Conservation (phyloP, 23 tunicate genomes). For the Trididemnum miniatum region DNA sequence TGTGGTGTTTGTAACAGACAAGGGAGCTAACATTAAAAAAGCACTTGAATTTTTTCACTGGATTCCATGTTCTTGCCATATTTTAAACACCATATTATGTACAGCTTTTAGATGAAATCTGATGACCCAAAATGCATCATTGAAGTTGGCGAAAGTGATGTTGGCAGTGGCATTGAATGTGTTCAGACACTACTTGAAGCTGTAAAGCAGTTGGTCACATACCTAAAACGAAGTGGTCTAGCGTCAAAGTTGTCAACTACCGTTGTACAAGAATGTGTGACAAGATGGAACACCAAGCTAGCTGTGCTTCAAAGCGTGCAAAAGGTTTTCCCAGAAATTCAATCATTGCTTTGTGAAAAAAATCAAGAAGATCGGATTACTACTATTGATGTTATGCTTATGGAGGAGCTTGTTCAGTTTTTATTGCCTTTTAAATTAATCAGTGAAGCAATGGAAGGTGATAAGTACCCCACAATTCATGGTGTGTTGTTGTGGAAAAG, state of each 20-base stretch:
- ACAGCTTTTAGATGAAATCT: background rate
- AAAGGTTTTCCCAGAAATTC: background rate
- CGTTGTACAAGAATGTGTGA: background rate
- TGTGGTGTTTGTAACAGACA: background rate
- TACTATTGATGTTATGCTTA: background rate
- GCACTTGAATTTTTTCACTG: background rate
- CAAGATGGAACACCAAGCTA: slow-evolving; percentile 8
- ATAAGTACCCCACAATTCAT: slow-evolving; percentile 1
- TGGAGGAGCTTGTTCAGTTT: background rate
- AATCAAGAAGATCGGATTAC: background rate
- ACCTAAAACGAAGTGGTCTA: slow-evolving; percentile 1
- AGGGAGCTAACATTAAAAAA: background rate
- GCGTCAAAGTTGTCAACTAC: background rate
- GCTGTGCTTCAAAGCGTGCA: background rate
- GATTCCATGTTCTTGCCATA: slow-evolving; percentile 3
- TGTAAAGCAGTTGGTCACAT: background rate
- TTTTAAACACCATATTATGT: background rate
- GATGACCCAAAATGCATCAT: background rate
- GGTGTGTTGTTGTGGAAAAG: slow-evolving; percentile 8
- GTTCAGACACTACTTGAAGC: background rate
- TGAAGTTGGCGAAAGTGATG: background rate
- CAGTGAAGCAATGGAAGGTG: slow-evolving; percentile 8
- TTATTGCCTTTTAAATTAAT: background rate
- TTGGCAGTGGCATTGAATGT: background rate
- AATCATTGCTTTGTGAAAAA: background rate